Evolutionary conservation across 2,888 invertebrate species (phyloP), one percentile per base, ranked within the genome.

Genomic region (Dynastes hyllus): DNA sequence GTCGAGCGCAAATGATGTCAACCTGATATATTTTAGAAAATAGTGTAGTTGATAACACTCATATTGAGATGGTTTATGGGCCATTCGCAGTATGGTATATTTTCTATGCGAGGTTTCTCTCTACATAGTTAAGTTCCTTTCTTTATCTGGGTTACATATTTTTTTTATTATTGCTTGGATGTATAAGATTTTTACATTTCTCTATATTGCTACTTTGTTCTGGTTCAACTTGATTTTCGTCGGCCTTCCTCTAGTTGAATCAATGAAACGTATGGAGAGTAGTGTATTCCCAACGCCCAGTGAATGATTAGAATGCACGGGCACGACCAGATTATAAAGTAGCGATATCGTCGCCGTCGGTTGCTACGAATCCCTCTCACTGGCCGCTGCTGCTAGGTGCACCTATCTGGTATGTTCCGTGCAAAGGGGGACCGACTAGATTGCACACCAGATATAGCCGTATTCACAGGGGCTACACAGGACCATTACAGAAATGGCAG

Each of bases 311-410:
- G 81, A 83, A 83, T 83, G 83, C 83, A 79, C 78, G 78, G 80
- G 78, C 83, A 83, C 83, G 83, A 80, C 80, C 79, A 78, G 81
- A 80, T 81, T 80, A 82, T 83, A 82, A 83, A 83, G 78, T 80
- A 81, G 81, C 76, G 80, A 81, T 81, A 81, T 81, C 81, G 79
- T 61, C 66, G 79, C 53, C 70, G 77, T 67, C 32, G 13, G 61
- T 73, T 58, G 58, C 22, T 58, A n/a, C 53, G 53, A 73, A 51
- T 53, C 73, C 73, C 58, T 40, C 40, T 22, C 45, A 6, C 58
- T 73, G 65, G 22, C 11, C 45, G 2, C 27, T 16, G 27, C 67
- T 29, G 11, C 45, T 32, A 32, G 67, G 22, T 67, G 27, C 45
- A 58, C 40, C 55, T 58, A 37, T 58, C 58, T 58, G 8, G 58